Percentiles rank a stretch among this genome's conserved stretches.
phyloP scores from a whole-genome alignment of 2,888 invertebrate genomes.

The Argyra leucocephala region DNA sequence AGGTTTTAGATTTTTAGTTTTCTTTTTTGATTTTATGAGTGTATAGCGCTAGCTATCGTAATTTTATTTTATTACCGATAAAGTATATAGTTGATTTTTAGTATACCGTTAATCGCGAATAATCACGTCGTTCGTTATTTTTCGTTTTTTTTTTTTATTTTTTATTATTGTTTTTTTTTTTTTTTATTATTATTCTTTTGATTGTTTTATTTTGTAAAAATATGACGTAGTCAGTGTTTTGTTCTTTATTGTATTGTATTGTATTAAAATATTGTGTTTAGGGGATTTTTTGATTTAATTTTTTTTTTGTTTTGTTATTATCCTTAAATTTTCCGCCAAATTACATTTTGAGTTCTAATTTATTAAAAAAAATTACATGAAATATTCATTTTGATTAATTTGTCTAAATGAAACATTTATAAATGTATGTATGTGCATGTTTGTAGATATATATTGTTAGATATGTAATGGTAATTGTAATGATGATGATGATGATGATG shows the following conservation, averaged over 20 bases:
- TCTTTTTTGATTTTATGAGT: no score
- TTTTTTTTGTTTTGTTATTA: background rate
- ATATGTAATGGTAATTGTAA: background rate
- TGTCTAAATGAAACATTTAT: background rate
- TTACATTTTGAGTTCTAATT: background rate
- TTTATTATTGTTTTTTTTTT: no score
- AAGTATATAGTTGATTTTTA: conserved; percentile 2
- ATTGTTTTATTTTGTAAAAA: no score
- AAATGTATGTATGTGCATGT: background rate
- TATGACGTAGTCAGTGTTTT: no score
- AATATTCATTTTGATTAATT: conserved; percentile 4
- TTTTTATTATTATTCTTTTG: no score
- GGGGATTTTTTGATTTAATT: no score
- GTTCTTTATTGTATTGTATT: no score
- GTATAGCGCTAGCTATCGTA: no score
- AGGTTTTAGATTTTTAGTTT: no score
- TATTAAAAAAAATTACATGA: background rate
- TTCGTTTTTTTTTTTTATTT: no score
- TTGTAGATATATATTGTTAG: background rate
- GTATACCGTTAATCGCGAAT: conserved; percentile 3
- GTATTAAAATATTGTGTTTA: no score
- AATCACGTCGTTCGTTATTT: background rate
- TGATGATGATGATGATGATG: background rate
- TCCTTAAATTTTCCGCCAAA: background rate
- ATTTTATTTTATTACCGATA: conserved; percentile 3